These are phyloP conservation scores for Mola mola DNA, from an alignment of 2,113 vertebrate genomes.

Conservation along the genomic window DNA sequence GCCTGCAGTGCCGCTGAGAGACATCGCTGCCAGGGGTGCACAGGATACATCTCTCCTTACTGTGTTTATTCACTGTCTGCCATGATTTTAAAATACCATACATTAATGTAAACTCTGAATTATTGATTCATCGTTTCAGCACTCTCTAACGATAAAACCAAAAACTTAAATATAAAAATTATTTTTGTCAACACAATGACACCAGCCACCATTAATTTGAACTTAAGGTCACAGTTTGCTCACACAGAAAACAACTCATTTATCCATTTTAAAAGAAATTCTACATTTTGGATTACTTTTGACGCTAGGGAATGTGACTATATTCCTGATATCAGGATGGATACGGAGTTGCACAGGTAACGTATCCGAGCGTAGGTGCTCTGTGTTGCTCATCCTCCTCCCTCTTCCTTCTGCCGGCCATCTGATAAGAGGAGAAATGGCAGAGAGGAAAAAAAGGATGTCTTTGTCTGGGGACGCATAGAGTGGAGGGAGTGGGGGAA, in stretches of 20 bases:
- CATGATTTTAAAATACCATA: too few relatives aligned
- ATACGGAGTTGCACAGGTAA: constrained; percentile 24
- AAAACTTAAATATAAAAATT: not conserved
- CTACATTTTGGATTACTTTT: not conserved
- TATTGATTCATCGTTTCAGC: too few relatives aligned
- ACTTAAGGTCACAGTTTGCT: not conserved
- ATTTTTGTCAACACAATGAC: not conserved
- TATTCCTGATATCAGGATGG: too few relatives aligned
- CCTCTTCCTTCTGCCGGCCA: constrained; percentile 29
- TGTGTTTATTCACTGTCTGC: too few relatives aligned
- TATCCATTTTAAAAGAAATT: not conserved
- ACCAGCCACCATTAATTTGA: not conserved
- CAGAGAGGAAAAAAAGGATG: constrained; percentile 14
- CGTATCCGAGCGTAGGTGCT: constrained; percentile 15
- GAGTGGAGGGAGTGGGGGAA: constrained; percentile 3
- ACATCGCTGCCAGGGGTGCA: too few relatives aligned
- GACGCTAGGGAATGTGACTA: not conserved
- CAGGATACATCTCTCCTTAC: too few relatives aligned
- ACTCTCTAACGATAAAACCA: too few relatives aligned
- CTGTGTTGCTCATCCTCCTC: constrained; percentile 29
- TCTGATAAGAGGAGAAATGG: constrained; percentile 36
- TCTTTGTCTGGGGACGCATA: constrained; percentile 56
- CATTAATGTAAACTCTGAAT: too few relatives aligned
- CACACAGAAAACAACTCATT: too few relatives aligned
- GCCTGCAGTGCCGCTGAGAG: too few relatives aligned